A percentile compares a stretch with the other conserved stretches of the same genome.
Evolutionary conservation across 2,113 vertebrate genomes (phyloP).

Genomic region (Aythya baeri): DNA sequence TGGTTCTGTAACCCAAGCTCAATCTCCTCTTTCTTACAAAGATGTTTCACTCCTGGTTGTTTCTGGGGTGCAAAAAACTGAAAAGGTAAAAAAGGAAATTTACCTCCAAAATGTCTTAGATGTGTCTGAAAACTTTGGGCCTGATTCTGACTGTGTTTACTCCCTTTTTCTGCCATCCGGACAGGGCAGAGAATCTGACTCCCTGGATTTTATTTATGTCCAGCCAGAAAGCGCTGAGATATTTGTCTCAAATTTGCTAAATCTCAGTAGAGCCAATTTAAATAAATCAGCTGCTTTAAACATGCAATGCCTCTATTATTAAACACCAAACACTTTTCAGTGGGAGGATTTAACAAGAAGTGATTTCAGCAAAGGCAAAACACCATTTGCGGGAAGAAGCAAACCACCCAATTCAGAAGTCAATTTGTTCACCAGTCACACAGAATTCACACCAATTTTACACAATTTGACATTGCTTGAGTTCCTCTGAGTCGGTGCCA

Average conservation of each 20-base stretch:
- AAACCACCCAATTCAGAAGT: neutral
- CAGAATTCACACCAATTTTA: neutral
- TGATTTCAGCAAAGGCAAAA: neutral
- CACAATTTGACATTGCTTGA: neutral
- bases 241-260: neutral
- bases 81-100: neutral
- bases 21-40: neutral
- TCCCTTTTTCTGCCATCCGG: neutral
- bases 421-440: neutral
- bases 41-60: neutral
- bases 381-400: neutral
- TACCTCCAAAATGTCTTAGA: neutral
- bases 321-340: neutral
- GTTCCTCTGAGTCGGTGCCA: neutral
- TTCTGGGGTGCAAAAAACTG: neutral
- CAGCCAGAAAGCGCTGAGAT: neutral
- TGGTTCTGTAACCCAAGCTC: slow-evolving; percentile 26
- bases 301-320: neutral
- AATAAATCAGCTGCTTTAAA: neutral
- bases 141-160: neutral
- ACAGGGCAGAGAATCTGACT: neutral
- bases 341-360: neutral
- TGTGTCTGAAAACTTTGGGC: neutral
- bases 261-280: neutral
- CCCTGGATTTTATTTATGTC: neutral